A percentile compares a stretch with the other conserved stretches of the same genome.
phyloP scores from a whole-genome alignment of 2,888 invertebrate species.

The Tiliacea aurago region DNA sequence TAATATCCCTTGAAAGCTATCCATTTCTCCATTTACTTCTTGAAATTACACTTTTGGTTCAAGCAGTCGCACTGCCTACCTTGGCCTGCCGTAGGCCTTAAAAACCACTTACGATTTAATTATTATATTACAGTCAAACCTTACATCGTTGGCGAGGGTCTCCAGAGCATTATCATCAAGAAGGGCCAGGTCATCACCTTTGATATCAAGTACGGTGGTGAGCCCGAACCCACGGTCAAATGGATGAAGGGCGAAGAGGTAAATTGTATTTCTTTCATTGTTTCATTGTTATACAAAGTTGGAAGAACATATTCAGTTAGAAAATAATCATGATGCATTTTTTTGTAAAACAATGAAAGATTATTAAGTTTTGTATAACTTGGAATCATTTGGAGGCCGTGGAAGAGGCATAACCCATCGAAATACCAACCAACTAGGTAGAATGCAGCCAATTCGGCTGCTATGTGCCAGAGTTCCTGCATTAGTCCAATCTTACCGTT shows the following conservation, averaged over 20 bases:
- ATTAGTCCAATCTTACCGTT: background rate
- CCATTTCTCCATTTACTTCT: too few relatives aligned
- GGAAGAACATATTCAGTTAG: too few relatives aligned
- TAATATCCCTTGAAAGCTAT: too few relatives aligned
- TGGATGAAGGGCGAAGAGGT: slow-evolving; percentile 97
- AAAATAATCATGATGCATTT: background rate
- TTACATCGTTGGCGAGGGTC: slow-evolving; percentile 96
- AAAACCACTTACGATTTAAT: background rate
- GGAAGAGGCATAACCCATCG: slow-evolving; percentile 1
- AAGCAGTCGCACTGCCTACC: background rate
- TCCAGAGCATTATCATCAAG: slow-evolving; percentile 97
- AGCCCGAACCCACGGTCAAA: slow-evolving; percentile 98
- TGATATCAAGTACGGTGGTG: slow-evolving; percentile 98
- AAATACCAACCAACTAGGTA: too few relatives aligned
- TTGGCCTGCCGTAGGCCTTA: background rate
- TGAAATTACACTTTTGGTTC: too few relatives aligned
- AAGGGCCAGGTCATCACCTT: slow-evolving; percentile 98
- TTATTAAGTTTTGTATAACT: background rate
- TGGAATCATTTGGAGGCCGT: background rate
- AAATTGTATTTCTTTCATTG: slow-evolving; percentile 73
- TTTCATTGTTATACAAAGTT: slow-evolving; percentile 29
- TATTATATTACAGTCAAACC: slow-evolving; percentile 94
- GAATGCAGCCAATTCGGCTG: too few relatives aligned
- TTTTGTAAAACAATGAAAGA: slow-evolving; percentile 33
- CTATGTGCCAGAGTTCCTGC: too few relatives aligned